A percentile compares a stretch with the other conserved stretches of the same genome.
Evolutionary conservation across 2,888 invertebrate genomes (phyloP).

Genomic region (Cheilosia pagana): DNA sequence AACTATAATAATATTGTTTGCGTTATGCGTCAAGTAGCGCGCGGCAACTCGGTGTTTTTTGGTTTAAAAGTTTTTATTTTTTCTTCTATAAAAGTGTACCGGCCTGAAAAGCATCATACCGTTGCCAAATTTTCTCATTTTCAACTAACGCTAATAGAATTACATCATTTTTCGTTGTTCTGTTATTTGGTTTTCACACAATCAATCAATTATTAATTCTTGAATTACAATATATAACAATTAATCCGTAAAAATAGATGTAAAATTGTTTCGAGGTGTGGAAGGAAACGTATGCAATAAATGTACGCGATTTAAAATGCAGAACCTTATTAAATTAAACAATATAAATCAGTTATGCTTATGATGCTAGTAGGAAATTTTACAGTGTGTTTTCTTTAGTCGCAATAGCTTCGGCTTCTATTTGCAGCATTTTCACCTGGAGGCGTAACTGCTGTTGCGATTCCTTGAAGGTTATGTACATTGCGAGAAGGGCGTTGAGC

Average conservation of each 20-base stretch:
- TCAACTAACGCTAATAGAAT: conserved; percentile 33
- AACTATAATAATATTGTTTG: conserved; percentile 55
- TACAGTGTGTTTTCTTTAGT: conserved; percentile 45
- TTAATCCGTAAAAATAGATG: conserved; percentile 62
- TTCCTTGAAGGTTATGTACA: conserved; percentile 87
- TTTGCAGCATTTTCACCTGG: conserved; percentile 78
- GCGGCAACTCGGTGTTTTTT: conserved; percentile 52
- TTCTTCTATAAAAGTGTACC: conserved; percentile 23
- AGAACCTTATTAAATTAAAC: conserved; percentile 52
- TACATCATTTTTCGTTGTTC: conserved; percentile 25
- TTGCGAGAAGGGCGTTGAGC: conserved; percentile 85
- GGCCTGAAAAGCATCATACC: conserved; percentile 56
- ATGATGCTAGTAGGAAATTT: conserved; percentile 54
- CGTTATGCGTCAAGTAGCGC: conserved; percentile 49
- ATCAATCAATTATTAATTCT: conserved; percentile 48
- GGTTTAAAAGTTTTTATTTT: conserved; percentile 41
- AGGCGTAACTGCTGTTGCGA: conserved; percentile 82
- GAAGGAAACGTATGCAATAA: conserved; percentile 42
- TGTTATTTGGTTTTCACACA: conserved; percentile 19
- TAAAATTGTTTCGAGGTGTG: conserved; percentile 46
- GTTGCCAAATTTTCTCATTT: conserved; percentile 60
- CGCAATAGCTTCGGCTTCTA: conserved; percentile 77
- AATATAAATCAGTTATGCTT: conserved; percentile 64
- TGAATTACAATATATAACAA: conserved; percentile 52
- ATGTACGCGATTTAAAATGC: conserved; percentile 49